Evolutionary conservation across 2,113 vertebrate genomes (phyloP), one percentile per base, ranked within the genome.

Genomic region (Mormyrus lacerda): DNA sequence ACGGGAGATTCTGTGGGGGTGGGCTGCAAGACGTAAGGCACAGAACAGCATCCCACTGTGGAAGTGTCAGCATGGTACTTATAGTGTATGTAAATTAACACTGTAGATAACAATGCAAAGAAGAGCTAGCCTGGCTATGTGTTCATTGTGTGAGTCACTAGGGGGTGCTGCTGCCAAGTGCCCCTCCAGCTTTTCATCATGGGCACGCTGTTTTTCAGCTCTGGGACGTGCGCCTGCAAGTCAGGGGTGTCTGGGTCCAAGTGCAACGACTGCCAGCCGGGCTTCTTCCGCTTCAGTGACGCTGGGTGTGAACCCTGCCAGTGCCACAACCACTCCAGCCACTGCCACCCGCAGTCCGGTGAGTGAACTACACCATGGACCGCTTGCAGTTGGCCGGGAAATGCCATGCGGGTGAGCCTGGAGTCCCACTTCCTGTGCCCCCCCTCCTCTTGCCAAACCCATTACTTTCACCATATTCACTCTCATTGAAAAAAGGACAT

Each of bases 281-380:
- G 95, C 15, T 96, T 95, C 93, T 96, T 95, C 91, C 93, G 92
- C 93, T 96, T 96, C 93, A 96, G 96, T 93, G 94, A 87, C 90
- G 94, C 93, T 0, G 96, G 96, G 88, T 96, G 96, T 73, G 93
- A 93, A 88, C 95, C 94, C 9, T 96, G 96, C 91, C 94, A 94
- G 93, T 96, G 96, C 90, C 93, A 95, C 90, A 95, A 94, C 91
- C 96, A 95, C 93, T 95, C 95, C 91, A 95, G 65, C 93, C 92
- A 92, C 92, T 96, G 96, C 93, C 95, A 95, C 69, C 95, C 95
- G 1, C 96, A 96, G 93, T 96, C 96, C 0, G 95, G 95, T 96
- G 90, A 94, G 95, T 92, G 39, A 82, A 53, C 17, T 27, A 42
- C 48, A 87, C 82, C 21, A 13, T 13, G 61, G 27, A n/a, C 61